phyloP scores from a whole-genome alignment of 2,888 invertebrate genomes.

The Pediacus dermestoides region DNA sequence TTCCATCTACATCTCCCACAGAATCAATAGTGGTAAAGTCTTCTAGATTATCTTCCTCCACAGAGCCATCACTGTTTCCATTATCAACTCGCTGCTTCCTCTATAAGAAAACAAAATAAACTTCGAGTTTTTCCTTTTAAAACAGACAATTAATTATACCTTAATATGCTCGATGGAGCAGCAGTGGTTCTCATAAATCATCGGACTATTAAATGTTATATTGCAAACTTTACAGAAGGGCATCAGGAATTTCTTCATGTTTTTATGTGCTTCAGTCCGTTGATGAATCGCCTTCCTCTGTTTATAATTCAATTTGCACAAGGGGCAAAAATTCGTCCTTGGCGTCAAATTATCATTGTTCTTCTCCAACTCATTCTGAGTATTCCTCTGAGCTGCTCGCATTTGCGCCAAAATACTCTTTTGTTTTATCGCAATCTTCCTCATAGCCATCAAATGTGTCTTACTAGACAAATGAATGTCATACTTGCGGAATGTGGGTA shows the following conservation, averaged over 20 bases:
- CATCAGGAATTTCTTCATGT: constrained; percentile 80
- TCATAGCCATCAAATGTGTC: constrained; percentile 70
- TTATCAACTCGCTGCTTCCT: constrained; percentile 55
- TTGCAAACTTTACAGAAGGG: constrained; percentile 78
- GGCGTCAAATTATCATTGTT: constrained; percentile 56
- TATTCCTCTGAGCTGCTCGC: constrained; percentile 75
- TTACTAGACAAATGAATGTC: constrained; percentile 68
- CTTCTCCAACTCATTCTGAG: constrained; percentile 75
- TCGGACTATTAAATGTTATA: constrained; percentile 75
- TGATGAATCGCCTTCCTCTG: constrained; percentile 69
- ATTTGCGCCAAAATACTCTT: constrained; percentile 66
- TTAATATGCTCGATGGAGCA: constrained; percentile 78
- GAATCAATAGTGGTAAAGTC: constrained; percentile 88
- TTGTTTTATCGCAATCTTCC: constrained; percentile 66
- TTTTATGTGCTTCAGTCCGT: constrained; percentile 74
- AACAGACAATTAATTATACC: constrained; percentile 49
- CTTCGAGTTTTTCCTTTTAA: constrained; percentile 24
- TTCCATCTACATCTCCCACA: constrained; percentile 80
- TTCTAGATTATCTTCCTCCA: constrained; percentile 70
- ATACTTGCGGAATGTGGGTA: constrained; percentile 72
- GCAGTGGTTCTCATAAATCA: constrained; percentile 80
- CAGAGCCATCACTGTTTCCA: constrained; percentile 53
- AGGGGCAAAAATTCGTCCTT: constrained; percentile 47
- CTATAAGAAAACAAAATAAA: constrained; percentile 42
- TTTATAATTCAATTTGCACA: constrained; percentile 50